Evolutionary conservation across 2,113 vertebrate genomes (phyloP), one percentile per base, ranked within the genome.

Genomic region (Myiagra hebetior): DNA sequence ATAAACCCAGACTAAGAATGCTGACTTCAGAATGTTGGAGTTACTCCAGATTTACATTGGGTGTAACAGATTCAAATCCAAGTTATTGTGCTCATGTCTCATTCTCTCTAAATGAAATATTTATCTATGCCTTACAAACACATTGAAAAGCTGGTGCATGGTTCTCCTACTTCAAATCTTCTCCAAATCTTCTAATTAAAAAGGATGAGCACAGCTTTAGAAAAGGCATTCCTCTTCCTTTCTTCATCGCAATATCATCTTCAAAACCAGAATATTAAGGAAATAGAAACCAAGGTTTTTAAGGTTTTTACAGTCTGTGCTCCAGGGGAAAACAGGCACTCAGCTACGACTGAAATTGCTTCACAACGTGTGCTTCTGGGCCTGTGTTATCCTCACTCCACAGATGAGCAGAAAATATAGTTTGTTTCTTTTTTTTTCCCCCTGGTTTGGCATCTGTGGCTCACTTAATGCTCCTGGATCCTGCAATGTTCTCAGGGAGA

Each of bases 311-410:
- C 91, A 96, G 96, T 90, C 97, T 97, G 93, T 28, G 93, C 98
- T 98, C 98, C 96, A 97, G 98, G 98, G 98, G 97, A 96, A 98
- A 98, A 87, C 95, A 98, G 97, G 95, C 97, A 96, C 98, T 98
- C 98, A 95, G 95, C 97, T 97, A 97, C 85, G 60, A 95, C 98
- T 98, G 97, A 98, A 98, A 98, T 98, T 98, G 97, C 97, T 98
- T 98, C 97, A 95, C 97, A 97, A 96, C 1, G 76, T 39, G 88
- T 13, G 96, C 97, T 92, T 95, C 93, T 96, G 98, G 97, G 98
- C 97, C 96, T 64, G 39, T 30, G 97, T 97, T 97, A 98, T 97
- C 97, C 97, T 98, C 97, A 95, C 75, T 80, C 97, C 97, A 97
- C 96, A 97, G 96, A 97, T 59, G 87, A 98, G 98, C 96, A 98